Conservation (phyloP, 2,113 vertebrate genomes). For the Pseudopodoces humilis region DNA sequence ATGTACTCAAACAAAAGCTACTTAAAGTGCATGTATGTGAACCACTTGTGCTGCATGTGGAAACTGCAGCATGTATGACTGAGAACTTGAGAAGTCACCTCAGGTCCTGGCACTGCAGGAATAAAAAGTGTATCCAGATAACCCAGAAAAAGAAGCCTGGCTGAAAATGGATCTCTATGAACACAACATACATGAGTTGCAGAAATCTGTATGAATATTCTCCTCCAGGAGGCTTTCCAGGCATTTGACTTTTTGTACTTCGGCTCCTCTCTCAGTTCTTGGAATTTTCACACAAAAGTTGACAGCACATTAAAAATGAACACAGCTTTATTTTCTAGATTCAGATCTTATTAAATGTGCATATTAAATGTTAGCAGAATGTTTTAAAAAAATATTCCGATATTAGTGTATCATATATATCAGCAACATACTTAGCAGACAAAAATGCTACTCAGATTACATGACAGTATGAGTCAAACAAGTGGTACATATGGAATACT, state of each 20-base stretch:
- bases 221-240: not conserved
- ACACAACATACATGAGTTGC: not conserved
- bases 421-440: not conserved
- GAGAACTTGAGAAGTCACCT: not conserved
- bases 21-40: not conserved
- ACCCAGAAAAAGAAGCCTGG: not conserved
- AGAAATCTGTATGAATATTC: not conserved
- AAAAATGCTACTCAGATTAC: not conserved
- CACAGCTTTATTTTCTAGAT: conserved; percentile 55
- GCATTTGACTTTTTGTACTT: not conserved
- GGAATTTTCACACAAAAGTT: not conserved
- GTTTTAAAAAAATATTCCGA: not conserved
- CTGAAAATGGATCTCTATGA: not conserved
- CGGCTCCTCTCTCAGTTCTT: not conserved
- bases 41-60: accelerated
- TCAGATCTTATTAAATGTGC: not conserved
- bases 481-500: not conserved
- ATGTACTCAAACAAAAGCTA: not conserved
- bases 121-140: not conserved
- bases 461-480: not conserved
- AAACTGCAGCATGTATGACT: not conserved
- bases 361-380: not conserved
- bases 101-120: not conserved
- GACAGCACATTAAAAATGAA: conserved; percentile 47
- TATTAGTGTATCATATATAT: not conserved